These are phyloP conservation scores for Urechis unicinctus DNA, from an alignment of 2,888 invertebrate species.

Conservation along the genomic window DNA sequence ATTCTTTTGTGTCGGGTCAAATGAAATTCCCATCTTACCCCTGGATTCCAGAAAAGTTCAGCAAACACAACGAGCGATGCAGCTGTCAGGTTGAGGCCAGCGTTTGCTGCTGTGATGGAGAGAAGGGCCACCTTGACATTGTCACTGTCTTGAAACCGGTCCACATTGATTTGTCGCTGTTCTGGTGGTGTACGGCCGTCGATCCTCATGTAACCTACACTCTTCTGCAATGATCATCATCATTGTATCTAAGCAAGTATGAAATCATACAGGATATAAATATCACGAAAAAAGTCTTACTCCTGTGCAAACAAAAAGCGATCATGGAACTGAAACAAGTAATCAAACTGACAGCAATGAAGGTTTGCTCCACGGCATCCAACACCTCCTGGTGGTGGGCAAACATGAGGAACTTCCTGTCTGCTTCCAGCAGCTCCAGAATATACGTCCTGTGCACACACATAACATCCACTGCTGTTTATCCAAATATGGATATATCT, in stretches of 20 bases:
- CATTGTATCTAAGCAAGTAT: neutral
- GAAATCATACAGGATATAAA: too few species aligned
- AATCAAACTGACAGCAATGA: conserved; percentile 13
- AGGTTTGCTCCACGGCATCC: conserved; percentile 63
- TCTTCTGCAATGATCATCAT: conserved; percentile 7
- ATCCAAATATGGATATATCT: too few species aligned
- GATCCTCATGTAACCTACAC: conserved; percentile 65
- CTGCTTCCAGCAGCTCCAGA: conserved; percentile 62
- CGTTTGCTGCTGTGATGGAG: conserved; percentile 83
- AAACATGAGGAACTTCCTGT: conserved; percentile 81
- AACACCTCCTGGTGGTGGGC: conserved; percentile 84
- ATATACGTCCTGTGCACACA: conserved; percentile 65
- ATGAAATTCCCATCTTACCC: conserved; percentile 56
- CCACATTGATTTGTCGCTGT: conserved; percentile 64
- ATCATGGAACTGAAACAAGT: too few species aligned
- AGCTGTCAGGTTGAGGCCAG: conserved; percentile 88
- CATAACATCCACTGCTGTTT: neutral
- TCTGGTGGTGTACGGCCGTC: conserved; percentile 76
- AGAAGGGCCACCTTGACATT: conserved; percentile 71
- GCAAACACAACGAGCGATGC: conserved; percentile 80
- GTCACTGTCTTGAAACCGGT: conserved; percentile 70
- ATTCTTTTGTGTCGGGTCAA: neutral
- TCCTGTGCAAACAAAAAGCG: too few species aligned
- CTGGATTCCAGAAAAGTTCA: conserved; percentile 79
- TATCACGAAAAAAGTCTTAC: too few species aligned